These are phyloP conservation scores for Amphipyra tragopoginis DNA, from an alignment of 2,888 invertebrate species.

Conservation along the genomic window DNA sequence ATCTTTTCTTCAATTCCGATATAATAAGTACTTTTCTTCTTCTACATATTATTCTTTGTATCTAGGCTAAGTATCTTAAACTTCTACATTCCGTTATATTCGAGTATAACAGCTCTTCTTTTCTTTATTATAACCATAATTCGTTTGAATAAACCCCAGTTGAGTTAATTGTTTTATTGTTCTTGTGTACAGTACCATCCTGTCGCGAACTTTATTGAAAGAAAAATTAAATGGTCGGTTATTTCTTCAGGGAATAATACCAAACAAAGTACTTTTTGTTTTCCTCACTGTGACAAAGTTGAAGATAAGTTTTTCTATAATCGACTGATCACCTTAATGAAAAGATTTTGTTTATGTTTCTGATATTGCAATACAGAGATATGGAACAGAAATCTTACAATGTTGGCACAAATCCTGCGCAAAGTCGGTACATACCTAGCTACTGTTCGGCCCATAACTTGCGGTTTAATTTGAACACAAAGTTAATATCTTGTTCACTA, in stretches of 20 bases:
- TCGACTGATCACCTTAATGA: not conserved
- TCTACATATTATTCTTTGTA: not conserved
- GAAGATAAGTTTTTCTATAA: not conserved
- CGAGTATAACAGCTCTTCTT: constrained; percentile 8
- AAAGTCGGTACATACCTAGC: too few species aligned
- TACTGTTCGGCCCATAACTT: too few species aligned
- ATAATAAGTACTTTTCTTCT: not conserved
- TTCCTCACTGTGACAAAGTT: not conserved
- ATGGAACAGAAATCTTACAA: too few species aligned
- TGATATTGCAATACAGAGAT: too few species aligned
- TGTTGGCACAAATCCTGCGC: too few species aligned
- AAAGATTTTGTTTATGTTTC: not conserved
- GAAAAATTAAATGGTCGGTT: not conserved
- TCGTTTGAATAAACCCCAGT: constrained; percentile 15
- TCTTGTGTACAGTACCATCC: constrained; percentile 6
- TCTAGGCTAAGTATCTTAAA: constrained; percentile 9
- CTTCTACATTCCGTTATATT: constrained; percentile 12
- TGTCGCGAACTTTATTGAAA: not conserved
- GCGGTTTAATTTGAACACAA: too few species aligned
- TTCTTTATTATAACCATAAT: constrained; percentile 13
- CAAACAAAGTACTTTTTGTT: not conserved
- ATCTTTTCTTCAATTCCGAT: too few species aligned
- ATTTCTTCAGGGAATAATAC: not conserved
- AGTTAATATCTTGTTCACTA: too few species aligned
- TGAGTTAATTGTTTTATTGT: constrained; percentile 18